Evolutionary conservation across 2,888 invertebrate genomes (phyloP).

Genomic region (Zonitis immaculata): DNA sequence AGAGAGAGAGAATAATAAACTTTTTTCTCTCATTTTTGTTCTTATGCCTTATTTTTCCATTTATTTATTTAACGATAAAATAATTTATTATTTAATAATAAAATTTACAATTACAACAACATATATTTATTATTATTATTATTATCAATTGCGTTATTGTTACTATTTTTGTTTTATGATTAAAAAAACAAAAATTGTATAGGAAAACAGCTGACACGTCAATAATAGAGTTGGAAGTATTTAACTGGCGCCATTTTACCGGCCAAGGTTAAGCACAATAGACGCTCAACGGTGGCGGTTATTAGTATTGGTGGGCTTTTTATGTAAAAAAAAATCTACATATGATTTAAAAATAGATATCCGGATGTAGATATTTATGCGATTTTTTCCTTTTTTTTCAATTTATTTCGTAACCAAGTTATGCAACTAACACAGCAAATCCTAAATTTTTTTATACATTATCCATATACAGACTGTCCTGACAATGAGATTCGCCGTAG

Average conservation of each 20-base stretch:
- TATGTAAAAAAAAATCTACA: conserved; percentile 25
- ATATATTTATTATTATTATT: no score
- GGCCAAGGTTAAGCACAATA: conserved; percentile 38
- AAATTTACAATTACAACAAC: background rate
- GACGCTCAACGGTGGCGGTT: conserved; percentile 20
- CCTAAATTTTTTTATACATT: no score
- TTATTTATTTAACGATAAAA: background rate
- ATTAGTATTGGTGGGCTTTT: background rate
- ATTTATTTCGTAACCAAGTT: no score
- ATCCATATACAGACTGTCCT: no score
- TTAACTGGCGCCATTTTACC: conserved; percentile 35
- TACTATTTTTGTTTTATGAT: conserved; percentile 2
- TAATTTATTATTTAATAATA: no score
- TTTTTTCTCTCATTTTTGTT: no score
- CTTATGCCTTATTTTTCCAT: no score
- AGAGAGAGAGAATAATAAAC: no score
- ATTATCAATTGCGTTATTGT: background rate
- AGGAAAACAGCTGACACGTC: conserved; percentile 25
- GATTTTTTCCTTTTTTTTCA: no score
- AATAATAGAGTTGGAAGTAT: conserved; percentile 20
- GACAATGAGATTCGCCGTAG: no score
- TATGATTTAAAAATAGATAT: conserved; percentile 37
- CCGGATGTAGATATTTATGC: conserved; percentile 4
- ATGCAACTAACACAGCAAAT: no score
- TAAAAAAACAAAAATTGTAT: conserved; percentile 2